Evolutionary conservation across 2,797 vertebrate species (phyloP), one percentile per base, ranked within the genome.

Genomic region (Syngnathus acus): DNA sequence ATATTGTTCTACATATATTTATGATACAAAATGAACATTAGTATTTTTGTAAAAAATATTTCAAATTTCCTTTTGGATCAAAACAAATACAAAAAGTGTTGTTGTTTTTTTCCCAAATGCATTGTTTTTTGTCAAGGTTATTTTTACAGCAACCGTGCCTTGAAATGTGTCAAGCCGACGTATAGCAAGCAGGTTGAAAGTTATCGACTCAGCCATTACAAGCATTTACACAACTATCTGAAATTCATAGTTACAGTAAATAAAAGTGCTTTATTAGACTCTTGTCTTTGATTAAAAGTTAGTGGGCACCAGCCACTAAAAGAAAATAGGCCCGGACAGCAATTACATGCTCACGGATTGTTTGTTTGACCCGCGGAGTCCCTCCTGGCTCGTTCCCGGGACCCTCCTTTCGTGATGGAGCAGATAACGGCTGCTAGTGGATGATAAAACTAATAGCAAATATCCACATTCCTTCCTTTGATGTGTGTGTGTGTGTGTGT

Each of bases 381-480:
- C 42, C 47, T 51, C 62, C 47, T 51, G 48, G 64, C 64, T 65
- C 64, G 50, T 65, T 53, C 64, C 50, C 70, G 71, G 68, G 75
- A 75, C 78, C 73, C 77, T 86, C 84, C 78, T 81, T 79, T 82
- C 32, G 78, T 86, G 83, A 86, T 84, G 76, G 83, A 80, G 71
- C 71, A 77, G 81, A 59, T 66, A 66, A 66, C 54, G 11, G 77
- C 68, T 70, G 72, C 67, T 74, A 66, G 71, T 79, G 76, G 79
- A 84, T 81, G 83, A 86, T 85, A 87, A 86, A 86, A 81, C 80
- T 83, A 89, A 88, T 83, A 85, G 75, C 80, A 83, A 88, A 84
- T 77, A 81, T 78, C 78, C 77, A 82, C 86, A 87, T 87, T 88
- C 86, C 84, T 83, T 72, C 63, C 89, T 90, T 90, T 90, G 88